Base-by-base conservation (phyloP, 2,797 vertebrate species). In the Euthynnus affinis region DNA sequence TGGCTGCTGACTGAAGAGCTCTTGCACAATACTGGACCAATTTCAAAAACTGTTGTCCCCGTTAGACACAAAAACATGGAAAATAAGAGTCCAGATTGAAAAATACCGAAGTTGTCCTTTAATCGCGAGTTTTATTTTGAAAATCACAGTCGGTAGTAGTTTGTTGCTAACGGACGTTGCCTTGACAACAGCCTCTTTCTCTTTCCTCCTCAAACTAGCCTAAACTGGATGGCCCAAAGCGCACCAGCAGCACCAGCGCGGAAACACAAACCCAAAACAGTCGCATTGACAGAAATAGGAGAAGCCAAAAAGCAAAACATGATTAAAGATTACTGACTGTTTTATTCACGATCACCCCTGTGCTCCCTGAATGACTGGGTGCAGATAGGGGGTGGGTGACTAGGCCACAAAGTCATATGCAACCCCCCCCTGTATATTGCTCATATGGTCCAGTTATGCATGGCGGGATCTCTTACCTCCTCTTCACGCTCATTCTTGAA, bases 401-500 rank as follows among this genome's bases (percentile, higher is more conserved):
- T 75, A 87, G 82, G 86, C 89, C 90, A 87, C 76, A 63, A 56
- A 88, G 76, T 83, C 78, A 74, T 15, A 68, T 55, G 74, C 46
- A 74, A n/a, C 32, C 29, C 15, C 29, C 15, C 25, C 27, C 56
- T 69, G 60, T 3, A 62, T 37, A 20, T 22, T 9, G 52, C 37
- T 42, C 14, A 51, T 44, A 3, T 18, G 29, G n/a, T 74, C 29
- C 37, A 13, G 13, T 60, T 4, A 17, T 10, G 34, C 57, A 14
- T 40, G 17, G 64, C 60, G 56, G 23, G 53, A 3, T 53, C 17
- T 74, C 81, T 46, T 80, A 98, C 97, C 97, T 98, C 97, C 69
- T 98, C 97, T 87, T 98, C 97, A n/a, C 94, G 95, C 78, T 98
- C 97, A 86, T 97, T 98, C 92, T 96, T 96, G 91, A 97, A 97